A percentile compares a stretch with the other conserved stretches of the same genome.
These are phyloP conservation scores for Protonemura montana DNA, from an alignment of 2,888 invertebrate species.

Conservation along the genomic window DNA sequence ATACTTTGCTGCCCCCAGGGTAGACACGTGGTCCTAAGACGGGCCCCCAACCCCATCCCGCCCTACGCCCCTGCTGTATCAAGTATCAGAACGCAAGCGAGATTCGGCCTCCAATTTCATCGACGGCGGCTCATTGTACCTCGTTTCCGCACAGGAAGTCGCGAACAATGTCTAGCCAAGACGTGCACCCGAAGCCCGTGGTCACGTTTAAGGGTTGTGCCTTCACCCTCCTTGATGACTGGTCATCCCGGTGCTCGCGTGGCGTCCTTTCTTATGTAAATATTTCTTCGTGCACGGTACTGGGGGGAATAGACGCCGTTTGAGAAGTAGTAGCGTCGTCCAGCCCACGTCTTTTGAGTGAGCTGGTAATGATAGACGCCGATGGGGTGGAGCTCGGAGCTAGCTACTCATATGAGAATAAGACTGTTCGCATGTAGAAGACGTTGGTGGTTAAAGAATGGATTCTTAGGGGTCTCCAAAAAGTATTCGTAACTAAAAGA, in stretches of 20 bases:
- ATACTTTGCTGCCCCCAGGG: background rate
- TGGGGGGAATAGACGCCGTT: background rate
- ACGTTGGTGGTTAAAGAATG: no score
- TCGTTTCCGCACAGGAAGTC: constrained; percentile 26
- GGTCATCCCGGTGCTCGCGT: background rate
- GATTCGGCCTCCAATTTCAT: background rate
- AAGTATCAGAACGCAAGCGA: background rate
- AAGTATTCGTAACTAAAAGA: no score
- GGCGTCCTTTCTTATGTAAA: background rate
- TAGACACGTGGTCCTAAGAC: background rate
- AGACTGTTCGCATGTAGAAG: no score
- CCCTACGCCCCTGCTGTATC: background rate
- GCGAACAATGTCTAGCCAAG: constrained; percentile 23
- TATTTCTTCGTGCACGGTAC: background rate
- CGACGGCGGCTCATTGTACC: background rate
- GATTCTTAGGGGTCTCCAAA: no score
- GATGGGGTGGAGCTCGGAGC: background rate
- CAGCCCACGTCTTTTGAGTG: background rate
- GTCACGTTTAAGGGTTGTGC: background rate
- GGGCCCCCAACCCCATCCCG: background rate
- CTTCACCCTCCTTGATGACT: background rate
- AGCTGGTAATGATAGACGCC: background rate
- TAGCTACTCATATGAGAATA: background rate
- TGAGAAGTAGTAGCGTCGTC: background rate
- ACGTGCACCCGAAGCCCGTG: background rate